Base-by-base conservation (phyloP, 2,797 vertebrate species). In the Cyprinella venusta region DNA sequence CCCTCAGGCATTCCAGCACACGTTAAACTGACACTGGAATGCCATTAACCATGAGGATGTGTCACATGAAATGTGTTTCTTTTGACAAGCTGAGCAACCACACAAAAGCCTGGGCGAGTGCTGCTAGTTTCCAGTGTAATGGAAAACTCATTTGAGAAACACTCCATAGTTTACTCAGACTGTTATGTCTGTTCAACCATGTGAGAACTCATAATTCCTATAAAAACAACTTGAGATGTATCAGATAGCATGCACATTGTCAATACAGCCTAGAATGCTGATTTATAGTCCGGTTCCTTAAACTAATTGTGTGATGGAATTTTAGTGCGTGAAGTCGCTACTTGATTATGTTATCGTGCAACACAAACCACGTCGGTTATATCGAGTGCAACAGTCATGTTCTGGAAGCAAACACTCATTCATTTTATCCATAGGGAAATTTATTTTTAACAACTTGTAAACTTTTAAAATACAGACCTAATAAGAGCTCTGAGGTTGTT, bases 71-170 rank as follows among this genome's bases (percentile, higher is more conserved):
- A 65, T 52, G 42, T 67, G 26, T 65, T 79, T 79, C 63, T 79
- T 79, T 67, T 79, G 76, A 65, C 79, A 61, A 13, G 42, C 15
- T 18, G 56, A 30, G 26, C 40, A 72, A 50, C 56, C 40, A 7
- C 69, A 81, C 79, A 81, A 64, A 81, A 74, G 54, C 42, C 42
- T 24, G 26, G 56, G 68, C 69, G 40, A 64, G 68, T 52, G 42
- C 42, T 38, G 26, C 63, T 65, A n/a, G 45, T 69, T 83, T 48
- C 42, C 64, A 80, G 6, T 24, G 4, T 48, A 38, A 63, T 75
- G 71, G 65, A 71, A 83, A 76, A 48, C 75, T 79, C 33, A 50
- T 84, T 70, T 48, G 15, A 79, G 45, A 84, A 71, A 61, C 81
- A 78, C 67, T 70, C 38, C 59, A 70, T 18, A 70, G 82, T 78